Evolutionary conservation across 2,797 vertebrate genomes (phyloP), one percentile per base, ranked within the genome.

Genomic region (Clarias pachynema): DNA sequence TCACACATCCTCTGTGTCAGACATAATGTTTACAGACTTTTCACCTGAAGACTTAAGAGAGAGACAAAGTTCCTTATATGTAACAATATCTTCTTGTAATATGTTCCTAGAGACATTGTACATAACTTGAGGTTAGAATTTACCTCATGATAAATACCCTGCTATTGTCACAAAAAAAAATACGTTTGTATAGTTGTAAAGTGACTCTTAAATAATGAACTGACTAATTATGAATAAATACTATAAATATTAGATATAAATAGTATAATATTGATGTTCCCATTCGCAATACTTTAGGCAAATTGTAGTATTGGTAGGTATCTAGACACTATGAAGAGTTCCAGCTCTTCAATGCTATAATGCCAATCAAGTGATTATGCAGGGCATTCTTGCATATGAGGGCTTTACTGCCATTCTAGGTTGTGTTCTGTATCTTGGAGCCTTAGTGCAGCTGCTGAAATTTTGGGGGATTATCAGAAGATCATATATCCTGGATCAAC

Each of bases 1-100:
- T 97, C 92, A 99, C 97, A 95, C 92, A 91, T 98, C 97, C 89
- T 98, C 97, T 0, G 94, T 95, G 93, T 99, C 97, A 91, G 97
- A 98, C 97, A 98, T 99, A 94, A 86, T 93, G 95, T 93, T 89
- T 89, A 88, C 24, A 91, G 93, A 93, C 92, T 93, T 94, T 89
- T 89, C 87, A 92, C 92, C 94, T 95, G 93, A 93, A 49, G 75
- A 56, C 56, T 44, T 44, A 44, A 10, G 44, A 62, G n/a, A 83
- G 89, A 82, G 88, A 74, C 66, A 89, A 57, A 83, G 0, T 49
- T 79, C 22, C 77, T 79, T 22, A 78, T 44, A 44, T 44, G 40
- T 9, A 44, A 44, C 40, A 44, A 44, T 44, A 44, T 44, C 40
- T 44, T 44, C 40, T 2, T 44, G 44, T 44, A 44, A 44, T 44